Evolutionary conservation across 2,797 vertebrate species (phyloP).

Genomic region (Lepidocolaptes lacrymiger): DNA sequence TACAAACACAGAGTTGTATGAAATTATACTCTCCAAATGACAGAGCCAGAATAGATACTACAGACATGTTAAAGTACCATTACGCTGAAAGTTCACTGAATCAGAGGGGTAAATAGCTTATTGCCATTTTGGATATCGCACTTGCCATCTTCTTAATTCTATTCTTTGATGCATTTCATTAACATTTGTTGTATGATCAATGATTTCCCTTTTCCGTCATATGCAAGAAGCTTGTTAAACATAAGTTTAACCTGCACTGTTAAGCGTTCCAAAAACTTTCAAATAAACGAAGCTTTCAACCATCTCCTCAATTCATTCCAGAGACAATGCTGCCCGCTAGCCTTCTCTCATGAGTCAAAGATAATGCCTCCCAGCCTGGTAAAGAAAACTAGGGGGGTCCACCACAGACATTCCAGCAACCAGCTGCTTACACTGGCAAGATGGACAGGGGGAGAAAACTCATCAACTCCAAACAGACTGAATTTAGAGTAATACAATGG

Average conservation of each 20-base stretch:
- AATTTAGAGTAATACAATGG: slow-evolving; percentile 6
- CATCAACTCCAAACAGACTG: not conserved
- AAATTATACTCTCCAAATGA: not conserved
- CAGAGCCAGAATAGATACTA: not conserved
- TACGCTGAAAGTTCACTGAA: not conserved
- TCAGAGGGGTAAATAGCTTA: not conserved
- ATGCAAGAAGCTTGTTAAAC: not conserved
- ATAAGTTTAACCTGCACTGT: not conserved
- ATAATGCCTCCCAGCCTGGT: not conserved
- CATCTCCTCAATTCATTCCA: not conserved
- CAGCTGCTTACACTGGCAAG: not conserved
- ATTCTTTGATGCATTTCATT: not conserved
- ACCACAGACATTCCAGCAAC: not conserved
- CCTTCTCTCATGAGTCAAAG: not conserved
- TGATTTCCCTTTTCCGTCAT: not conserved
- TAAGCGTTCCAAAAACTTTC: not conserved
- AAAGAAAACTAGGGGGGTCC: not conserved
- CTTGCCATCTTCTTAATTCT: not conserved
- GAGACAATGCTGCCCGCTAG: not conserved
- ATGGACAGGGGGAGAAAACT: not conserved
- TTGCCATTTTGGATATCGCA: not conserved
- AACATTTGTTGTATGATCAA: not conserved
- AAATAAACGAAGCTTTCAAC: not conserved
- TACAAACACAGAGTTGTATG: rapidly evolving
- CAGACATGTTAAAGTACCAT: rapidly evolving